Base-by-base conservation (phyloP, 2,888 invertebrate species). In the Drosophila lacicola region DNA sequence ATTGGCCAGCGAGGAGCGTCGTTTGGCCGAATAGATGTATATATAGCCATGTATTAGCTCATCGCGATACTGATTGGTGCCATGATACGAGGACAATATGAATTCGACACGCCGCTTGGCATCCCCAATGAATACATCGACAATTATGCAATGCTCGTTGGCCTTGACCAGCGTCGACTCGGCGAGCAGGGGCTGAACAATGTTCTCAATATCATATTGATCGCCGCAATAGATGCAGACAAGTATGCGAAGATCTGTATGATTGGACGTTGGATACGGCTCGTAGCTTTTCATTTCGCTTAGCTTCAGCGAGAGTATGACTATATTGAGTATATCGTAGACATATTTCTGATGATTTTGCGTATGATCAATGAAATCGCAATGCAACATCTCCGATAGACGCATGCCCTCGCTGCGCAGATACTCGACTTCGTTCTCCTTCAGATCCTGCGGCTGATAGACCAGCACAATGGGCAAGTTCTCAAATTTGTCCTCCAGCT, bases 151-250 rank as follows among this genome's bases (percentile, higher is more conserved):
- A 63, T 97, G 95, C 89, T 97, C 97, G 36, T 86, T 83, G 56
- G 92, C 90, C 64, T 92, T 90, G 1, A 96, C 96, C 49, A 96
- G 96, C 73, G 97, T 96, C 14, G 91, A 91, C 91, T 98, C 97
- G 86, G 96, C 95, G 63, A 98, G 93, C 67, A 99, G 93, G 0
- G 98, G 98, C 14, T 96, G 96, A 61, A 99, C 93, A 60, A 98
- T 97, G 70, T 97, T 96, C 92, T 98, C 98, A 46, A 97, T 96
- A 0, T 97, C 96, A 91, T 96, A 98, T 1, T 97, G 97, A 92
- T 99, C 98, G 56, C 98, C 98, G 93, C 99, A 99, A 93, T 98
- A 98, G 95, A 98, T 96, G 92, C 98, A 98, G 94, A 99, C 96
- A 92, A 97, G 96, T 92, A 98, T 97, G 86, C 98, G 96, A 14